A percentile compares a stretch with the other conserved stretches of the same genome.
Conservation (phyloP, 2,888 invertebrate genomes). For the Myathropa florea region DNA sequence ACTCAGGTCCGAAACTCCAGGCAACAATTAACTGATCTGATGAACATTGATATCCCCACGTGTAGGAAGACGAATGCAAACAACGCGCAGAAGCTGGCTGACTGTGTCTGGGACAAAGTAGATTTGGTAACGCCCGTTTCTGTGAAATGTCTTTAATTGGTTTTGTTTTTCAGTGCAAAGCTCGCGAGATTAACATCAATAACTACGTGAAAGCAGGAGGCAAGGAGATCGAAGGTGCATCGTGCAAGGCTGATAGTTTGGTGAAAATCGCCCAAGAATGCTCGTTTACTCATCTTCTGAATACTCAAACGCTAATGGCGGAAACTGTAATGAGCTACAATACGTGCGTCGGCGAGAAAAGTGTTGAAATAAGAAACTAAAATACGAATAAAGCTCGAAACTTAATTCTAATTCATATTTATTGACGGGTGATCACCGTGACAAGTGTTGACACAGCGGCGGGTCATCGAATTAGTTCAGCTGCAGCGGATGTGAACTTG, state of each 20-base stretch:
- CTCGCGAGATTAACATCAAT: conserved; percentile 49
- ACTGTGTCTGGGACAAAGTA: conserved; percentile 48
- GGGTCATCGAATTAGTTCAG: too few species aligned
- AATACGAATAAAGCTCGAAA: too few species aligned
- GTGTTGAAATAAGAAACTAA: neutral
- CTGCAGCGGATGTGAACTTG: too few species aligned
- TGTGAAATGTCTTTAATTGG: neutral
- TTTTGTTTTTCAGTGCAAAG: conserved; percentile 18
- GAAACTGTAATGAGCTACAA: neutral
- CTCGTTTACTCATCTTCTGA: neutral
- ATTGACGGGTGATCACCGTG: too few species aligned
- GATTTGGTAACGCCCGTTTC: neutral
- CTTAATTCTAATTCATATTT: too few species aligned
- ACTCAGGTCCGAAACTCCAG: conserved; percentile 28
- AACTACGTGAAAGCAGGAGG: neutral
- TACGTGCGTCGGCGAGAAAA: neutral
- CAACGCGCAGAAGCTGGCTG: conserved; percentile 25
- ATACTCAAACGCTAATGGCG: neutral
- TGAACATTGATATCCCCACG: conserved; percentile 13
- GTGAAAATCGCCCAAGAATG: neutral
- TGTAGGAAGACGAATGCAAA: conserved; percentile 49
- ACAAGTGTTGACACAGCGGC: too few species aligned
- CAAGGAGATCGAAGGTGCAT: neutral
- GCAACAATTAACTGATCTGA: conserved; percentile 30
- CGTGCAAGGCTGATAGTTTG: neutral